Conservation (phyloP, 2,888 invertebrate genomes). For the Hedya salicella region DNA sequence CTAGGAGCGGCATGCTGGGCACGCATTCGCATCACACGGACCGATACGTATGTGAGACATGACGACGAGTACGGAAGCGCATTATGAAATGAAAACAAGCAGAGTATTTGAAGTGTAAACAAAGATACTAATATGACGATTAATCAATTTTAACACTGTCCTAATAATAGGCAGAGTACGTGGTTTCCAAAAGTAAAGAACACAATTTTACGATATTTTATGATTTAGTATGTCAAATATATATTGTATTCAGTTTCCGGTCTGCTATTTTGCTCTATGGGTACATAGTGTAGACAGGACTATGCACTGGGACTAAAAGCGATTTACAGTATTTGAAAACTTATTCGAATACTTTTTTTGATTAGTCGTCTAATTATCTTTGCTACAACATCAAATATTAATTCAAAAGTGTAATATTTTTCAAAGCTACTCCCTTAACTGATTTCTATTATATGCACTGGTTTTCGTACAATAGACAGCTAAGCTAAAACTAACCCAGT, state of each 20-base stretch:
- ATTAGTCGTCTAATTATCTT: constrained; percentile 4
- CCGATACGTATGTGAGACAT: constrained; percentile 45
- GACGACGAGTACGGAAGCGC: constrained; percentile 25
- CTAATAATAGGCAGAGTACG: neutral
- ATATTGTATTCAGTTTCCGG: too few species aligned
- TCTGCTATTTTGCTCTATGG: too few species aligned
- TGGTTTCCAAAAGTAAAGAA: too few species aligned
- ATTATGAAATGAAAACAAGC: constrained; percentile 31
- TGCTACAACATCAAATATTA: too few species aligned
- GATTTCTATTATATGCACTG: too few species aligned
- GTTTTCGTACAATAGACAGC: too few species aligned
- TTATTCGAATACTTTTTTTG: neutral
- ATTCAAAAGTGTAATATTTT: too few species aligned
- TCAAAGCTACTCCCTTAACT: too few species aligned
- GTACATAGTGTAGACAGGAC: too few species aligned
- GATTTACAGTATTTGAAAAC: neutral
- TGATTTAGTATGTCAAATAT: too few species aligned
- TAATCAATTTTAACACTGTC: neutral
- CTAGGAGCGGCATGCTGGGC: constrained; percentile 69
- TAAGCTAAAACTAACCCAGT: too few species aligned
- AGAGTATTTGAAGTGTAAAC: constrained; percentile 18
- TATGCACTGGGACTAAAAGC: neutral
- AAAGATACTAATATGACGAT: constrained; percentile 3
- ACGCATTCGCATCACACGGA: constrained; percentile 48
- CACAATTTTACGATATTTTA: too few species aligned